These are phyloP conservation scores for Lithobates pipiens DNA, from an alignment of 2,797 vertebrate genomes.

Conservation along the genomic window DNA sequence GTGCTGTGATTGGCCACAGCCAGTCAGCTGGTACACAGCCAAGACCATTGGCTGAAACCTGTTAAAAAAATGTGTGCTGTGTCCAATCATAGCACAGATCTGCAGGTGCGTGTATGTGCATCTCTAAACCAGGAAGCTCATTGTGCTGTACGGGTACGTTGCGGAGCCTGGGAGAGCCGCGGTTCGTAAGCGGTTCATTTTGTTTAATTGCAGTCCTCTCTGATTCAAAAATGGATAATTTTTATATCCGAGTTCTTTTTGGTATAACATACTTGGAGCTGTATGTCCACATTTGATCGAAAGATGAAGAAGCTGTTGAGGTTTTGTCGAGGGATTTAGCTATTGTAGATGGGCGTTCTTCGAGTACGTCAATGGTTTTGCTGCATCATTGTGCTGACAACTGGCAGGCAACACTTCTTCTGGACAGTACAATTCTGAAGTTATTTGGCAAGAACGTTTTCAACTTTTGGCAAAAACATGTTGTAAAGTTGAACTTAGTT, in stretches of 20 bases:
- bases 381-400: not conserved
- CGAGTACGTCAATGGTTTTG: not conserved
- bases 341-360: not conserved
- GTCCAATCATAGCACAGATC: too few species aligned
- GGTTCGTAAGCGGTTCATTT: not conserved
- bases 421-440: slow-evolving; percentile 3
- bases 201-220: not conserved
- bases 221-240: too few species aligned
- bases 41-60: too few species aligned
- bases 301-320: not conserved
- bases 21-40: too few species aligned
- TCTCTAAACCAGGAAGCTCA: too few species aligned
- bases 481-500: not conserved
- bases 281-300: not conserved
- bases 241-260: too few species aligned
- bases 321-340: not conserved
- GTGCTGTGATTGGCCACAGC: too few species aligned
- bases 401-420: slow-evolving; percentile 6
- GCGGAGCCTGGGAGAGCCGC: too few species aligned
- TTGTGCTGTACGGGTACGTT: too few species aligned
- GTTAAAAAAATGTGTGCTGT: too few species aligned
- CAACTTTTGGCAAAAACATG: slow-evolving; percentile 16
- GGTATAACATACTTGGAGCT: too few species aligned
- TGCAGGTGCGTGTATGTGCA: too few species aligned
- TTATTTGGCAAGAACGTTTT: not conserved